Evolutionary conservation across 1,140 invertebrate genomes (phyloP), one percentile per base, ranked within the genome.

Genomic region (Eurosta solidaginis): DNA sequence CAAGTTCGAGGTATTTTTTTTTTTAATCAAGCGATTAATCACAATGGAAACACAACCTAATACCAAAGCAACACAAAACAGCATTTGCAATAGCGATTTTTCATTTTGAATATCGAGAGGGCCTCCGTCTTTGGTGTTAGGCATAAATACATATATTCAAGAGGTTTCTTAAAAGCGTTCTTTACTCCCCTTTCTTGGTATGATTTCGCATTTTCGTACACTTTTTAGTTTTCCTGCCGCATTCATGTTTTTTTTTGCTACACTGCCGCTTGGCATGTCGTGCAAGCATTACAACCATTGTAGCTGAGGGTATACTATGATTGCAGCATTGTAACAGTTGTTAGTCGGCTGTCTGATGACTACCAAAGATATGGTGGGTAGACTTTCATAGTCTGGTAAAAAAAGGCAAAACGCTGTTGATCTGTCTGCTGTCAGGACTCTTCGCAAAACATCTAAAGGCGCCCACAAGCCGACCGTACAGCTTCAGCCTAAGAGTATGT

Each of bases 41-140:
- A 68, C 73, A 74, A 59, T 54, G 29, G 54, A 36, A 6, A 73
- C 50, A 3, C 25, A 29, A 20, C 33, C 44, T 7, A 54, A 76
- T 50, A 59, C 50, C 47, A 52, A 50, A 14, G 50, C 2, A 25
- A 9, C 9, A 20, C 47, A n/a, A 36, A 52, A 78, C n/a, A 12
- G 44, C 40, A 40, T 29, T 44, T 74, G 40, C 9, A 25, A 47
- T 22, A 17, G 7, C 73, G 22, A 74, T 74, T 74, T 74, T 74
- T 74, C 73, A 74, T 74, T 74, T 74, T 74, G 27, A 74, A 74
- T 74, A 42, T 74, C 73, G 73, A 74, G 73, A 33, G 40, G 36
- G 36, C 59, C 59, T 68, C 20, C 59, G n/a, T n/a, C n/a, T n/a
- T n/a, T n/a, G n/a, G n/a, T n/a, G 59, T 7, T 40, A n/a, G 3